Percentiles rank a stretch among this genome's conserved stretches.
These are phyloP conservation scores for Ricordea florida DNA, from an alignment of 92 coral and sea anemone species.

Conservation along the genomic window DNA sequence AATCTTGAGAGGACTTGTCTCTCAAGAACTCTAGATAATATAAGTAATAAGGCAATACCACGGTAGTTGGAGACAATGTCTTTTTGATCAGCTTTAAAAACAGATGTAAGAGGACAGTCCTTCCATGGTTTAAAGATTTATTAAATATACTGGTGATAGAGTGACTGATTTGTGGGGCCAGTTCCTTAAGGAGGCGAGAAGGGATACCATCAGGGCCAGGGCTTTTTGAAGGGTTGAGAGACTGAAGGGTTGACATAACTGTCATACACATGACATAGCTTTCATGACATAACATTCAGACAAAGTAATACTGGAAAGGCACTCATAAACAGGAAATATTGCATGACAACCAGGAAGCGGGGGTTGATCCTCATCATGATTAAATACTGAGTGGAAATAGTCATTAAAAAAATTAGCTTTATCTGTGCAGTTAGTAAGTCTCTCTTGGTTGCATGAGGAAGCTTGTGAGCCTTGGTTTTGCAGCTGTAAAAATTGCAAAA, in stretches of 20 bases:
- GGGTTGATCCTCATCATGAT: background rate
- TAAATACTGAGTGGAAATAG: constrained; percentile 25
- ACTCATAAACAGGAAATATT: background rate
- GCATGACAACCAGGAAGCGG: constrained; percentile 37
- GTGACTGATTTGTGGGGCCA: too few relatives aligned
- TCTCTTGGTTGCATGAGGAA: constrained; percentile 25
- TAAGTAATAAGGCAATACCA: constrained; percentile 26
- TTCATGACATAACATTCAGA: too few relatives aligned
- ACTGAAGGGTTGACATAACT: too few relatives aligned
- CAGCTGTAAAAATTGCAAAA: constrained; percentile 34
- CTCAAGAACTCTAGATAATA: constrained; percentile 46
- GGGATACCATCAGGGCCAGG: too few relatives aligned
- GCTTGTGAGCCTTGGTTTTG: constrained; percentile 31
- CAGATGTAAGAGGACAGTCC: constrained; percentile 31
- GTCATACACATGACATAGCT: too few relatives aligned
- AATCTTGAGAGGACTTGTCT: constrained; percentile 23
- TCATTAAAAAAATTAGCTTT: constrained; percentile 14
- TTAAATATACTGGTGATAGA: too few relatives aligned
- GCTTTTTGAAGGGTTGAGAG: too few relatives aligned
- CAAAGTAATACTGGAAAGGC: background rate
- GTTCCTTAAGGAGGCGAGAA: too few relatives aligned
- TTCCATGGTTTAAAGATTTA: constrained; percentile 37
- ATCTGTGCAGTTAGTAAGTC: background rate
- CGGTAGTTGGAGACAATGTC: constrained; percentile 41
- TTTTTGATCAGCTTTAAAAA: constrained; percentile 37